Evolutionary conservation across 2,797 vertebrate genomes (phyloP), one percentile per base, ranked within the genome.

Genomic region (Liparis tanakae): DNA sequence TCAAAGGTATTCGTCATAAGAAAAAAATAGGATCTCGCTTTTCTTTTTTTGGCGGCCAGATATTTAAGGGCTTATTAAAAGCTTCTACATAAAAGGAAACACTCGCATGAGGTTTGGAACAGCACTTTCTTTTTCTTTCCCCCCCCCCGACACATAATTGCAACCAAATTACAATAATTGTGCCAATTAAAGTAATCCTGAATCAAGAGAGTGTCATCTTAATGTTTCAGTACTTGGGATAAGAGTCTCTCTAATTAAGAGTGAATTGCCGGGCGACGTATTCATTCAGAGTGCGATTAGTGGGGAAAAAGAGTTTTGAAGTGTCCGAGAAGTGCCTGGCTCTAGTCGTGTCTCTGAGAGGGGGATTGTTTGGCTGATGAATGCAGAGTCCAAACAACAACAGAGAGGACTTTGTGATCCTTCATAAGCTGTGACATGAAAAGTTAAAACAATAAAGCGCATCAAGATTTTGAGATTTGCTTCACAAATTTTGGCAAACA

Each of bases 91-190:
- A 95, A 96, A 96, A 85, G 84, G 87, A 96, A 94, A 83, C 41
- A 80, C 86, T 93, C 89, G 89, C 95, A 94, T 94, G 92, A 94
- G 95, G 94, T 93, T 95, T 93, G 96, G 95, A 97, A 97, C 95
- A 92, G 74, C 76, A 93, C 95, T 97, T 97, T 98, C 95, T 97
- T 96, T 94, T n/a, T n/a, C n/a, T 3, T 3, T 3, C 25, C 25
- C 25, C 25, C 25, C 25, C 25, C 25, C 95, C 92, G 87, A 95
- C 91, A 94, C 92, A 95, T 98, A 97, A 98, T 98, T 98, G 96
- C 94, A 92, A 96, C 94, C 94, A 97, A 98, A 98, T 98, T 97
- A 97, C 95, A 98, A 97, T 98, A 98, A 98, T 97, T 98, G 96
- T 96, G 90, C 95, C 96, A 98, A 97, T 98, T 98, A 98, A 97